These are phyloP conservation scores for Sturnus vulgaris DNA, from an alignment of 2,113 vertebrate genomes.

Conservation along the genomic window DNA sequence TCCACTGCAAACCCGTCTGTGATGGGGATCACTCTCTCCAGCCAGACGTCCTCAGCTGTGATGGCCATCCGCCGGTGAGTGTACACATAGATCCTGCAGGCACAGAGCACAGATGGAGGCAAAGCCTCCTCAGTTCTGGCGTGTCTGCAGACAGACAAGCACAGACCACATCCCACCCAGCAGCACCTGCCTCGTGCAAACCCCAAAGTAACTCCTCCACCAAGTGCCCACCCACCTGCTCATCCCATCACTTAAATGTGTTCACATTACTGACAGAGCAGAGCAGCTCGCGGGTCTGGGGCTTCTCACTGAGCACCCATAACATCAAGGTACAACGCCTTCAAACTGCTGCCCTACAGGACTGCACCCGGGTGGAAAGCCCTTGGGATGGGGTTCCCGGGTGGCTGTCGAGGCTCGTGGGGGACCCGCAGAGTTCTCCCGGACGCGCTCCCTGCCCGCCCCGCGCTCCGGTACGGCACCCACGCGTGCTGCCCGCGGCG, in stretches of 20 bases:
- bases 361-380: accelerated
- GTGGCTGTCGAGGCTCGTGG: accelerated
- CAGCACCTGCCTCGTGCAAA: neutral
- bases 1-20: constrained; percentile 81
- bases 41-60: constrained; percentile 84
- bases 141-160: accelerated
- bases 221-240: accelerated
- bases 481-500: constrained; percentile 73
- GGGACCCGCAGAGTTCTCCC: neutral
- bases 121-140: neutral
- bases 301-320: accelerated
- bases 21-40: constrained; percentile 84
- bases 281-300: neutral
- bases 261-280: neutral
- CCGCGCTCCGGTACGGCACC: neutral
- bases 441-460: accelerated
- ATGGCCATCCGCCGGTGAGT: constrained; percentile 91
- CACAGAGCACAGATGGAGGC: neutral
- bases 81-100: constrained; percentile 84
- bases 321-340: neutral
- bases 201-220: accelerated
- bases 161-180: neutral
- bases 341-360: accelerated
- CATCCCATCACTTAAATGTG: accelerated
- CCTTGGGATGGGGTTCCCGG: neutral